Conservation (phyloP, 2,888 invertebrate genomes). For the Noctua fimbriata region DNA sequence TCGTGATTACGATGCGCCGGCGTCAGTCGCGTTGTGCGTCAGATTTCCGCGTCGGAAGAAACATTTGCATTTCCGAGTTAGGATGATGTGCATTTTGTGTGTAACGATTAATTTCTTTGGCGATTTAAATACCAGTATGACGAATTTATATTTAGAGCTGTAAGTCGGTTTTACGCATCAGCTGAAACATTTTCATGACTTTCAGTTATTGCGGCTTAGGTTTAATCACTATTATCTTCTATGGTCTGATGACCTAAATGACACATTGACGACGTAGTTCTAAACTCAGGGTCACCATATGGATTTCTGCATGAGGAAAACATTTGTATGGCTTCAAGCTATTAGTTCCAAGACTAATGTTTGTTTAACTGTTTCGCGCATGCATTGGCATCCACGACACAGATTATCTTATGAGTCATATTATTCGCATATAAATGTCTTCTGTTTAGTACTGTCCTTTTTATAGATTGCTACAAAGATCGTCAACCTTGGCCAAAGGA, state of each 20-base stretch:
- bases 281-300: slow-evolving; percentile 42
- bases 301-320: slow-evolving; percentile 27
- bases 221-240: slow-evolving; percentile 17
- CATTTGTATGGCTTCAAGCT: slow-evolving; percentile 28
- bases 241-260: slow-evolving; percentile 34
- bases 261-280: slow-evolving; percentile 22
- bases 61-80: slow-evolving; percentile 21
- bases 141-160: not conserved
- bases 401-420: slow-evolving; percentile 39
- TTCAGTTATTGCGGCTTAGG: not conserved
- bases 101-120: slow-evolving; percentile 17
- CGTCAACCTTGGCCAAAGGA: not conserved
- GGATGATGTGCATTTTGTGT: not conserved
- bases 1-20: slow-evolving; percentile 2
- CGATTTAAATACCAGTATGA: slow-evolving; percentile 5
- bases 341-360: slow-evolving; percentile 28
- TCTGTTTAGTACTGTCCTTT: not conserved
- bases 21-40: slow-evolving; percentile 16
- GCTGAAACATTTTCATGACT: slow-evolving; percentile 12
- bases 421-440: slow-evolving; percentile 7
- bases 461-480: not conserved
- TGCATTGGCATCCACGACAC: slow-evolving; percentile 44
- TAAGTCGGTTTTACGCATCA: not conserved
- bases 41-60: slow-evolving; percentile 33
- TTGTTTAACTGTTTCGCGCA: slow-evolving; percentile 31